A percentile compares a stretch with the other conserved stretches of the same genome.
Evolutionary conservation across 1,140 invertebrate genomes (phyloP).

Genomic region (Drosophila arawakana): DNA sequence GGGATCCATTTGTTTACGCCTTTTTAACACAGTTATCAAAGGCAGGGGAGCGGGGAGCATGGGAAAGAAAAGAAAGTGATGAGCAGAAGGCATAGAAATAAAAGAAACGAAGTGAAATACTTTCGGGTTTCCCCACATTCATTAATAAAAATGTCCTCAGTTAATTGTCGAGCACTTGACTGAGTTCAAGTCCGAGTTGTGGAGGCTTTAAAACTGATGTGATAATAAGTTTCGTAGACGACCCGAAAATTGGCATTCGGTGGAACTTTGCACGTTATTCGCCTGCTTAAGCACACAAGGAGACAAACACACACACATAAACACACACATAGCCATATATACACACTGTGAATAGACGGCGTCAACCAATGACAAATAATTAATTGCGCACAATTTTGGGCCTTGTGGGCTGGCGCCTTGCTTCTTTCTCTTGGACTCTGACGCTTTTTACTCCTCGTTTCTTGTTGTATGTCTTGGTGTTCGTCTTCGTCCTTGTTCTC

Average conservation of each 20-base stretch:
- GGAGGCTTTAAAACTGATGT: constrained; percentile 38
- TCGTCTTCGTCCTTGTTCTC: background rate
- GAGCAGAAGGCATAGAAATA: background rate
- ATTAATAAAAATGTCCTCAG: constrained; percentile 45
- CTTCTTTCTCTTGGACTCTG: too few species aligned
- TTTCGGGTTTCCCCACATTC: constrained; percentile 6
- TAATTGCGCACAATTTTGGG: constrained; percentile 73
- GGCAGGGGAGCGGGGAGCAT: background rate
- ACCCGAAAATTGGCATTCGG: constrained; percentile 37
- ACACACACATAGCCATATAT: background rate
- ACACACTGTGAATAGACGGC: constrained; percentile 21
- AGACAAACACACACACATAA: constrained; percentile 14
- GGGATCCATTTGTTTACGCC: background rate
- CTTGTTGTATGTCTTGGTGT: background rate
- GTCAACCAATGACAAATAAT: constrained; percentile 78
- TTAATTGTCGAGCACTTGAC: constrained; percentile 45
- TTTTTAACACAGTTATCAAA: background rate
- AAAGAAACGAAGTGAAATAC: background rate
- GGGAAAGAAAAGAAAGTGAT: background rate
- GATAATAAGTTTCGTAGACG: constrained; percentile 43
- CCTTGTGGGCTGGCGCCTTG: constrained; percentile 30
- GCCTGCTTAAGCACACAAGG: constrained; percentile 33
- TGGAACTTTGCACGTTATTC: constrained; percentile 42
- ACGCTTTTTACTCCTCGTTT: background rate
- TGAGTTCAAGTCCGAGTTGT: constrained; percentile 15